Evolutionary conservation across 2,888 invertebrate species (phyloP).

Genomic region (Andrena camellia): DNA sequence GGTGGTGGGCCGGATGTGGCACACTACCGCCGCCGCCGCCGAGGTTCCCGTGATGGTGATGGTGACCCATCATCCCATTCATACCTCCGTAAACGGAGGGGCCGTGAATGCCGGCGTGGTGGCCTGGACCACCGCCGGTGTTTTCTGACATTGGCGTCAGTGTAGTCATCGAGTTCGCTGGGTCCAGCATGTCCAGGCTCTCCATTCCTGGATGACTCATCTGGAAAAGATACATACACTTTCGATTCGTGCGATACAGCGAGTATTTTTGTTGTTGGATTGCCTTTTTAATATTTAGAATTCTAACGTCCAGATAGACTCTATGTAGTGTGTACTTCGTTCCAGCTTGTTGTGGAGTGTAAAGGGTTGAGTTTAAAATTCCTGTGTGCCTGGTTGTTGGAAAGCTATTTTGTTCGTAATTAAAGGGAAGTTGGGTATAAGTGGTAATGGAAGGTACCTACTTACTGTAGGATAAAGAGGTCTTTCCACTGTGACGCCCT

Average conservation of each 20-base stretch:
- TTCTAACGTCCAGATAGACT: neutral
- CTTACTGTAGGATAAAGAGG: too few relatives aligned
- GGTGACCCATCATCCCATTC: constrained; percentile 93
- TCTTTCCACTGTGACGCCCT: too few relatives aligned
- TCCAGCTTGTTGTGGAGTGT: too few relatives aligned
- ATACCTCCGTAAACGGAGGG: constrained; percentile 90
- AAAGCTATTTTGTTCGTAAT: too few relatives aligned
- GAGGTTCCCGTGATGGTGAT: constrained; percentile 88
- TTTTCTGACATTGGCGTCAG: constrained; percentile 95
- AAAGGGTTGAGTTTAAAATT: too few relatives aligned
- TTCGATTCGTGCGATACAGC: constrained; percentile 55
- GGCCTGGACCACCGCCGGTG: constrained; percentile 85
- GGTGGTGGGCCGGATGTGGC: constrained; percentile 89
- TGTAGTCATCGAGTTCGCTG: constrained; percentile 95
- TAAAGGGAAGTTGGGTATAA: too few relatives aligned
- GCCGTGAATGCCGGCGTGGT: constrained; percentile 87
- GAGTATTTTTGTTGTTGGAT: neutral
- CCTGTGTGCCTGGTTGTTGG: too few relatives aligned
- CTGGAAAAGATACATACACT: constrained; percentile 86
- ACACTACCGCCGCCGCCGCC: constrained; percentile 81
- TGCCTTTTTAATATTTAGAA: neutral
- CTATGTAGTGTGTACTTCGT: too few relatives aligned
- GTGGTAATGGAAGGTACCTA: too few relatives aligned
- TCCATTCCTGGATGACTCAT: constrained; percentile 97
- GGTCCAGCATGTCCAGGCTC: constrained; percentile 96